Base-by-base conservation (phyloP, 2,113 vertebrate genomes). In the Melospiza melodia region DNA sequence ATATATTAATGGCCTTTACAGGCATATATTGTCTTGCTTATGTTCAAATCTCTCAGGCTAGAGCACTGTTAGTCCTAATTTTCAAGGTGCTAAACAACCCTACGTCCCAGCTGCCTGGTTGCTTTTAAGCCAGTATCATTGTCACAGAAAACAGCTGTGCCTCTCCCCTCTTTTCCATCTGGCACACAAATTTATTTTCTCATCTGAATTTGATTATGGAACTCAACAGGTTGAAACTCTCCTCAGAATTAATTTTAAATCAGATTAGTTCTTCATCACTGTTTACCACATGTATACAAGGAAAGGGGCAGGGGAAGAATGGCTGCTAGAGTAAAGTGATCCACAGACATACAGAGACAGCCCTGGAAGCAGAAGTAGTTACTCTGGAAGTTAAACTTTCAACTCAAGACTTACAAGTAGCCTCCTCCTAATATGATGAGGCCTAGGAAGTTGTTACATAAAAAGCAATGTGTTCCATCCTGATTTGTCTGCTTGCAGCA, bases 71-170 rank as follows among this genome's bases (percentile, higher is more conserved):
- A 48, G 24, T 82, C 15, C 48, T 78, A 15, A 51, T 83, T 84
- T 89, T 59, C 22, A 41, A 65, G 49, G 37, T 69, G 39, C 44
- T 95, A 18, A 48, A 61, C 33, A 55, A 15, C 24, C 35, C 30
- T 22, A 9, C 1, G 0, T 78, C 27, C 33, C 39, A n/a, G 33
- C 52, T 82, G 27, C 49, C 8, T 35, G 2, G 5, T 15, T 72
- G 5, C 48, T 87, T 87, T 75, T 39, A 87, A 95, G 39, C 21
- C 73, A 59, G 55, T 57, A 28, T 84, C 33, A 2, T 27, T 82
- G 43, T 52, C 35, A 44, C 33, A 77, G 51, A 18, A 71, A 76
- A 54, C 49, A 61, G 17, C 72, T 88, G 10, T 30, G 19, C 37
- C 41, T 91, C 22, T 84, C 65, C 23, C 2, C 8, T 68, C 43